Base-by-base conservation (phyloP, 2,113 vertebrate genomes). In the Meles meles region DNA sequence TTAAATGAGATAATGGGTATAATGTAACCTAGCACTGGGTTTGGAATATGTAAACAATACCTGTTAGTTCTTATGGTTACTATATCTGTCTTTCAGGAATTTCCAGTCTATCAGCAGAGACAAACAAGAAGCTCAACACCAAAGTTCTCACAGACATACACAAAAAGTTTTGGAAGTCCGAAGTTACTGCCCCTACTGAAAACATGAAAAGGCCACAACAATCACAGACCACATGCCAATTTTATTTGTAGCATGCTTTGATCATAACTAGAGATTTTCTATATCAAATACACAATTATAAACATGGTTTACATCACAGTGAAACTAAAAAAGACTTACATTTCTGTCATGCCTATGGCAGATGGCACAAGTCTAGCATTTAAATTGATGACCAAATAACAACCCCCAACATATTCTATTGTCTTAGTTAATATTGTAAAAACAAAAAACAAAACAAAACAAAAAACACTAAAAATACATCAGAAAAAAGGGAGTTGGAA, bases 181-280 rank as follows among this genome's bases (percentile, higher is more conserved):
- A 63, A 92, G 69, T 79, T 76, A 91, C 34, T 65, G 31, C 12
- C 12, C 37, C 52, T 67, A 84, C 31, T 85, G 81, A 94, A 96
- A 96, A 96, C 21, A 96, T 31, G 65, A 77, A 91, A 39, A 14
- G 4, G 34, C 12, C 44, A 87, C 69, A 92, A 74, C 10, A 61
- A 61, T 59, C 21, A 59, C 11, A 42, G 77, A 69, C 34, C 39
- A 97, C n/a, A 57, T n/a, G 29, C 20, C 25, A 79, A 52, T 84
- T 89, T 87, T 95, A 96, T 63, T 92, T n/a, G 93, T 10, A 87
- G 47, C 67, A 59, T 94, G n/a, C 21, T 85, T 65, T 71, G 61
- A 65, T 77, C 39, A 82, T 42, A 18, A 88, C 67, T 94, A 90
- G 72, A 91, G 61, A 87, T 57, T 94, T 83, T 47, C 29, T 69